Conservation (phyloP, 2,797 vertebrate species). For the Myiotriccus ornatus region DNA sequence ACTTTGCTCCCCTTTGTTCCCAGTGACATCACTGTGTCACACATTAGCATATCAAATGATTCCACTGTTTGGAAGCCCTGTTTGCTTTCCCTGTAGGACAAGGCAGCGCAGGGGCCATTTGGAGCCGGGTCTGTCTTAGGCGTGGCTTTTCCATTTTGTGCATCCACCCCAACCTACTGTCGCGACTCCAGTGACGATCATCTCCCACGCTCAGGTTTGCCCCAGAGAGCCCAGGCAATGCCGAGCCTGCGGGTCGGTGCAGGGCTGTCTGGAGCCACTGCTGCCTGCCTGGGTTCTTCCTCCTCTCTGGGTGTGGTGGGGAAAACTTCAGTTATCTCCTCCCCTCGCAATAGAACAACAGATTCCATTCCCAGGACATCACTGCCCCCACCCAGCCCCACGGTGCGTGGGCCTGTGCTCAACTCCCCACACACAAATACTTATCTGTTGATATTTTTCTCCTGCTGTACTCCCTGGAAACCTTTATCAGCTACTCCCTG, state of each 20-base stretch:
- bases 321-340: neutral
- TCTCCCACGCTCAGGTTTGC: neutral
- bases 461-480: neutral
- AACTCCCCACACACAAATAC: neutral
- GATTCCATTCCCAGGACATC: conserved; percentile 44
- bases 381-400: neutral
- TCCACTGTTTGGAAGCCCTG: neutral
- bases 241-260: neutral
- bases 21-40: neutral
- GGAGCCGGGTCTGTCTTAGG: neutral
- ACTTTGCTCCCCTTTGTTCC: neutral
- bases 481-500: neutral
- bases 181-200: neutral
- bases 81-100: neutral
- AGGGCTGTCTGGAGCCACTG: neutral
- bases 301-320: neutral
- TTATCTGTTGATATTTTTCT: neutral
- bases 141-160: neutral
- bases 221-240: neutral
- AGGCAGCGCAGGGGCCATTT: neutral
- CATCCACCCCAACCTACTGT: neutral
- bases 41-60: neutral
- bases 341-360: neutral
- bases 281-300: neutral
- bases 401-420: neutral